phyloP scores from a whole-genome alignment of 2,113 vertebrate genomes.

The Oostethus manadensis region DNA sequence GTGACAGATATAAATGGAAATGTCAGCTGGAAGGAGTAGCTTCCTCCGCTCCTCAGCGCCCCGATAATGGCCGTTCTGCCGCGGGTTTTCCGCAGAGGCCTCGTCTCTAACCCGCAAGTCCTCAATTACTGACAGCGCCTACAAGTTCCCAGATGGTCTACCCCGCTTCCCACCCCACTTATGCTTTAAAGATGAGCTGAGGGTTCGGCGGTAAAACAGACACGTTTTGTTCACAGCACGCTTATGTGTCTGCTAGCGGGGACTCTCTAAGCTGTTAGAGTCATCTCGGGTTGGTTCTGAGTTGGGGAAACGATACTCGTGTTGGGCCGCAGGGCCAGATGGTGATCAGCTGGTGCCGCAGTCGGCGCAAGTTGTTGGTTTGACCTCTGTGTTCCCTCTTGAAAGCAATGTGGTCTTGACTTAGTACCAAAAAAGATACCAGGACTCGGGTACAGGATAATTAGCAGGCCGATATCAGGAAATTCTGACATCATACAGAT shows the following conservation, averaged over 20 bases:
- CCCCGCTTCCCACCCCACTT: no score
- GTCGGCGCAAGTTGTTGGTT: not conserved
- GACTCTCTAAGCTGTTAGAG: not conserved
- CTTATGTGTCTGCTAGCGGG: not conserved
- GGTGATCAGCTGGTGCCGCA: not conserved
- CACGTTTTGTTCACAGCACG: not conserved
- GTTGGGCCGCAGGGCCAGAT: not conserved
- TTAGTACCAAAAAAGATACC: no score
- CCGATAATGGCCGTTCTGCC: conserved; percentile 48
- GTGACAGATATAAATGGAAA: conserved; percentile 52
- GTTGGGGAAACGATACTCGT: not conserved
- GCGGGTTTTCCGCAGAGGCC: conserved; percentile 23
- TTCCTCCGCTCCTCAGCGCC: conserved; percentile 15
- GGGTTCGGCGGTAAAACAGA: not conserved
- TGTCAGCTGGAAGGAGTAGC: conserved; percentile 34
- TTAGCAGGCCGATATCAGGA: no score
- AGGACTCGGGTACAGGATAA: no score
- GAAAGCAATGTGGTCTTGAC: no score
- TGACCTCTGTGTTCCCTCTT: no score
- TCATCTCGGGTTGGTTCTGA: no score
- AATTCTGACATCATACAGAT: no score
- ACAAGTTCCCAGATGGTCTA: conserved; percentile 22
- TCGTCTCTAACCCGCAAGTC: conserved; percentile 35
- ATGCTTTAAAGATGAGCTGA: conserved; percentile 12
- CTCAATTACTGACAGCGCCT: conserved; percentile 38